Evolutionary conservation across 1,140 invertebrate species (phyloP), one percentile per base, ranked within the genome.

Genomic region (Pseudomyrmex pallidus): DNA sequence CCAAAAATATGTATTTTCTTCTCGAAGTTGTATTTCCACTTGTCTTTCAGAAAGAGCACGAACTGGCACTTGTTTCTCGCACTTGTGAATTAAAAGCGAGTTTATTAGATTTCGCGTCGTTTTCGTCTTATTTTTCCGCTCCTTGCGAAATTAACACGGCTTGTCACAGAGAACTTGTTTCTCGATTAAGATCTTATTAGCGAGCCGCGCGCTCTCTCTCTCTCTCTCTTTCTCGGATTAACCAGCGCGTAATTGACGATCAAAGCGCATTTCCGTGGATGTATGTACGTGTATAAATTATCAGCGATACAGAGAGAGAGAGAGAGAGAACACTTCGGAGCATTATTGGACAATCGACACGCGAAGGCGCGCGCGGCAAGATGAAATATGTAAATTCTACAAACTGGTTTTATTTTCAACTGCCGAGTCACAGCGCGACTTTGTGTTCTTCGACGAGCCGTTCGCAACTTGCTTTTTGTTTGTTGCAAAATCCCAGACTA

Each of bases 381-480:
- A 35, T 35, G 5, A 35, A 7, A 66, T 80, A 80, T 72, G 66
- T 46, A 61, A 52, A 80, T 80, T 80, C 44, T 17, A n/a, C 22
- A 59, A 80, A 72, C 56, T 80, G 66, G 66, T 80, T 61, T 72
- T 72, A 59, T 22, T 80, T n/a, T 70, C 44, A 80, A 80, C 72
- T 72, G 54, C 59, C 44, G 22, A 80, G 76, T 70, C 70, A 80
- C 35, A 35, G 5, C 5, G 48, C 76, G 54, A 22, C 54, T 25
- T 3, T 0, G 5, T 72, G 22, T 56, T 70, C 48, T 56, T 70
- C 48, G 54, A 78, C 64, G 44, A 57, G 52, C 76, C 76, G 35
- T 48, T 78, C 12, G 54, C 64, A 68, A 20, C n/a, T 22, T 9
- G 46, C 61, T 0, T 25, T 80, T 80, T 80, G 46, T 80, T 80